phyloP scores from a whole-genome alignment of 2,113 vertebrate genomes.

The Muscicapa adusta region DNA sequence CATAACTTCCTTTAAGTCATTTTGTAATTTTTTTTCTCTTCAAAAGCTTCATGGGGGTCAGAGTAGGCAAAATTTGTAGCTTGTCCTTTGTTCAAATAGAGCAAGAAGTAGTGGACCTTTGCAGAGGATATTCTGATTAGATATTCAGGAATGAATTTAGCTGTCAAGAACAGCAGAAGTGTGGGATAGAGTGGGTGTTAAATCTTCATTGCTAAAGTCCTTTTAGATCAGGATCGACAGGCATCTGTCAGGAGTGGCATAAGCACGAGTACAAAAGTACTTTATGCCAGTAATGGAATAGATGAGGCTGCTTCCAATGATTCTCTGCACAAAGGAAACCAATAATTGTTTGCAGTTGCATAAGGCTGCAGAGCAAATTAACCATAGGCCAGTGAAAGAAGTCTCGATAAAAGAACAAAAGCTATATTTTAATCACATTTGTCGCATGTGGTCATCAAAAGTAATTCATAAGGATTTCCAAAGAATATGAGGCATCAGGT shows the following conservation, averaged over 20 bases:
- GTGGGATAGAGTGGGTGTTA: conserved; percentile 60
- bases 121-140: conserved; percentile 14
- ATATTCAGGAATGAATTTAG: conserved; percentile 18
- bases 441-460: not conserved
- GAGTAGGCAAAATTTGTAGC: not conserved
- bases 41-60: not conserved
- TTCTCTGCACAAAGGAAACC: not conserved
- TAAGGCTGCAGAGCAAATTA: not conserved
- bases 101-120: not conserved
- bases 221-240: conserved; percentile 46
- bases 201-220: conserved; percentile 31
- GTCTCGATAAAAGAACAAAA: not conserved
- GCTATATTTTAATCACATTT: not conserved
- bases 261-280: not conserved
- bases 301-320: not conserved
- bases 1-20: not conserved
- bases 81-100: not conserved
- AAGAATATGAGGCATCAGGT: not conserved
- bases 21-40: not conserved
- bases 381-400: not conserved
- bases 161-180: conserved; percentile 54
- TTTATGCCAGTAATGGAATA: not conserved
- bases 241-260: conserved; percentile 38
- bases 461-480: not conserved
- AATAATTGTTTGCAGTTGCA: not conserved